phyloP scores from a whole-genome alignment of 2,888 invertebrate species.

The Oxyscelio sp. region DNA sequence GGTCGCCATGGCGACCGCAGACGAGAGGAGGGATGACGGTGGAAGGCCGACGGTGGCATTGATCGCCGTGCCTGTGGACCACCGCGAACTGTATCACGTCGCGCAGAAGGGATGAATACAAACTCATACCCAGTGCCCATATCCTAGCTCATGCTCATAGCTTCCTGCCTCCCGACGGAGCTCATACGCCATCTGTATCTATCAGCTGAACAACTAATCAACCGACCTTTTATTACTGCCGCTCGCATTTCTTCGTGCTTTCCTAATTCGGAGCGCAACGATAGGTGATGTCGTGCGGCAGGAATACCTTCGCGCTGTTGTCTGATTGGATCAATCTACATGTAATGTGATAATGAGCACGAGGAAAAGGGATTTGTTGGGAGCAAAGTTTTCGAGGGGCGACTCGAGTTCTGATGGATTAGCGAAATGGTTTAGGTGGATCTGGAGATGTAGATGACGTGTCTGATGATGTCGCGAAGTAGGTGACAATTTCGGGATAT shows the following conservation, averaged over 20 bases:
- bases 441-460: conserved; percentile 29
- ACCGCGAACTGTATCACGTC: conserved; percentile 80
- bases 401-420: conserved; percentile 38
- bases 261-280: conserved; percentile 40
- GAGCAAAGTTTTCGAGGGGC: conserved; percentile 8
- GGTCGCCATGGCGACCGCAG: conserved; percentile 85
- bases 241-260: conserved; percentile 38
- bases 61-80: conserved; percentile 86
- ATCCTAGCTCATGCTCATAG: conserved; percentile 62
- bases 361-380: conserved; percentile 4
- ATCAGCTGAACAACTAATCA: conserved; percentile 64
- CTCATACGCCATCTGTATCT: conserved; percentile 60
- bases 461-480: conserved; percentile 41
- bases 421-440: conserved; percentile 21
- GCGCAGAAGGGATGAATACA: conserved; percentile 85
- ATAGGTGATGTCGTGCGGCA: conserved; percentile 41
- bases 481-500: conserved; percentile 42
- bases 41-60: conserved; percentile 85
- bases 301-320: conserved; percentile 33
- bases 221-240: conserved; percentile 51
- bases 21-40: conserved; percentile 79
- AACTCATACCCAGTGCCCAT: conserved; percentile 77
- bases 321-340: conserved; percentile 63
- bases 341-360: conserved; percentile 62
- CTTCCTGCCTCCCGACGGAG: background rate